These are phyloP conservation scores for Enteromius treurensis DNA, from an alignment of 2,797 vertebrate species.

Conservation along the genomic window DNA sequence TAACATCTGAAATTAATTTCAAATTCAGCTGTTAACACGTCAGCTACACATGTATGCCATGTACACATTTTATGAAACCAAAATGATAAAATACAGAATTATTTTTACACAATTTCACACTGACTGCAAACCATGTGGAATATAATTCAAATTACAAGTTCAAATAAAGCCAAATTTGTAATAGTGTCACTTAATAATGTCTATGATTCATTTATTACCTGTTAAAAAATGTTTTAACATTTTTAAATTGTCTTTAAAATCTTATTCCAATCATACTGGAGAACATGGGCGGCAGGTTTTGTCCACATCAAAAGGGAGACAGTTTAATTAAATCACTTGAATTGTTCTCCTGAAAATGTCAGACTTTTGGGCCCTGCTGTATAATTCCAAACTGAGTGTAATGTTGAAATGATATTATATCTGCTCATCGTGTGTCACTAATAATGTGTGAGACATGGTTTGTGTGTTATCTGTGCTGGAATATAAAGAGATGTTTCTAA, in stretches of 20 bases:
- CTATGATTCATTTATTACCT: not conserved
- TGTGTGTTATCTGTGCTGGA: constrained; percentile 2
- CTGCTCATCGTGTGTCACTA: not conserved
- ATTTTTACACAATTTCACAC: not conserved
- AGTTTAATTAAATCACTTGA: not conserved
- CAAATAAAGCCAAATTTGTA: not conserved
- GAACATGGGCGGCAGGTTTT: not conserved
- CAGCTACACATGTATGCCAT: not conserved
- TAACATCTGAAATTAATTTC: not conserved
- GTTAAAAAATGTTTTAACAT: not conserved
- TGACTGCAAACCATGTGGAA: not conserved
- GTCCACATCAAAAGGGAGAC: not conserved
- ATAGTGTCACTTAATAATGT: not conserved
- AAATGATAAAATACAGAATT: not conserved
- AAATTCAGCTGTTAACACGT: not conserved
- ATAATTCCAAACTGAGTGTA: not conserved
- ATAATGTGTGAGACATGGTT: not conserved
- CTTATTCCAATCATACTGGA: not conserved
- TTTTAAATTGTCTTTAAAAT: not conserved
- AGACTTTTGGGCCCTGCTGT: not conserved
- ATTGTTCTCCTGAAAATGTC: not conserved
- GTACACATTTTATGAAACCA: not conserved
- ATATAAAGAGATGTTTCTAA: constrained; percentile 15
- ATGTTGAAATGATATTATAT: not conserved
- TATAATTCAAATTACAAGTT: not conserved